A percentile compares a stretch with the other conserved stretches of the same genome.
Conservation (phyloP, 2,888 invertebrate species). For the Caenorhabditis virilis region DNA sequence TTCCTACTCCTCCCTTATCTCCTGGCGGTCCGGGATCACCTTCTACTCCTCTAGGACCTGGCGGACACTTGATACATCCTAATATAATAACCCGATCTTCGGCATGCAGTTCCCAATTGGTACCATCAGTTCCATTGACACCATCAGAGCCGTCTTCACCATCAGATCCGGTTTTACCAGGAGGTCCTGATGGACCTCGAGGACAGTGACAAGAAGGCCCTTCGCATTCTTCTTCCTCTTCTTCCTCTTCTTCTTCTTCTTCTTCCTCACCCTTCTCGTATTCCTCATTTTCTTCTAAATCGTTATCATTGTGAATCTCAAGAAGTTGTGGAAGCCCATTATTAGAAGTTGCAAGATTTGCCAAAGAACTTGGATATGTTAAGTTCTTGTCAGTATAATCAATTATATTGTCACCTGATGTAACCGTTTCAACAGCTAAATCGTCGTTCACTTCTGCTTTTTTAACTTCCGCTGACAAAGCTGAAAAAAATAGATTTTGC, state of each 20-base stretch:
- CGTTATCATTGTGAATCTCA: constrained; percentile 18
- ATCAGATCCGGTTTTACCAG: constrained; percentile 51
- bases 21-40: constrained; percentile 37
- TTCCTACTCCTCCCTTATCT: constrained; percentile 19
- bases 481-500: too few species aligned
- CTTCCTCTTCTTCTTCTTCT: constrained; percentile 10
- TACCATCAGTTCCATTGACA: constrained; percentile 56
- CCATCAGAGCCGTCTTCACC: constrained; percentile 65
- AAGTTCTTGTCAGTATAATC: neutral
- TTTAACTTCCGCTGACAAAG: too few species aligned
- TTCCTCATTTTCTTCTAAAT: constrained; percentile 8
- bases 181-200: constrained; percentile 60
- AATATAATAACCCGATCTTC: constrained; percentile 19
- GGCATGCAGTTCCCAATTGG: constrained; percentile 17
- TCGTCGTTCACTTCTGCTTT: too few species aligned
- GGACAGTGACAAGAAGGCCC: constrained; percentile 33
- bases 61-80: constrained; percentile 34
- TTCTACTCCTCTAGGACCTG: constrained; percentile 26
- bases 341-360: neutral
- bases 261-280: constrained; percentile 7
- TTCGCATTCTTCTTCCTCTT: constrained; percentile 11
- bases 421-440: neutral
- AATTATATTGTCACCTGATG: neutral
- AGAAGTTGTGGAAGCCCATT: constrained; percentile 17
- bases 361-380: neutral